Evolutionary conservation across 1,140 invertebrate genomes (phyloP).

Genomic region (Bacillus rossius): DNA sequence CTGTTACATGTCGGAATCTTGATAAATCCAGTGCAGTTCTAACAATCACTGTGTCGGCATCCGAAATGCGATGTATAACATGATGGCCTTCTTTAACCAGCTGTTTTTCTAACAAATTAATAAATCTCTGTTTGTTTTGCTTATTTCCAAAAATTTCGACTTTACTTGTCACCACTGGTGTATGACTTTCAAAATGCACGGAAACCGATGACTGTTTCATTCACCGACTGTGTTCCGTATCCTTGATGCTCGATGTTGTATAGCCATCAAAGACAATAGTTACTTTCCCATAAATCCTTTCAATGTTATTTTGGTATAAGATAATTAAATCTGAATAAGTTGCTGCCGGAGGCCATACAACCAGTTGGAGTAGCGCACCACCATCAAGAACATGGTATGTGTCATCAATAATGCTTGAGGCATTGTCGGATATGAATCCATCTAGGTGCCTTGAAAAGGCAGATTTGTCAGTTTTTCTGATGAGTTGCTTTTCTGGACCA

Average conservation of each 20-base stretch:
- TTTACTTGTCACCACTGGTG: not conserved
- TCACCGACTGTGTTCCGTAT: conserved; percentile 1
- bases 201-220: conserved; percentile 8
- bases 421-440: not conserved
- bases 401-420: not conserved
- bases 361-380: conserved; percentile 1
- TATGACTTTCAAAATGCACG: conserved; percentile 1
- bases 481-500: not conserved
- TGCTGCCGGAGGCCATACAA: not conserved
- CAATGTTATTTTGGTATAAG: not conserved
- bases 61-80: not conserved
- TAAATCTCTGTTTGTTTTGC: conserved; percentile 7
- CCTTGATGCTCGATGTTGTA: conserved; percentile 3
- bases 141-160: conserved; percentile 3
- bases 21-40: conserved; percentile 4
- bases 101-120: not conserved
- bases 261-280: conserved; percentile 6
- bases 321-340: not conserved
- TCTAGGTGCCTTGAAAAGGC: not conserved
- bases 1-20: not conserved
- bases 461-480: conserved; percentile 9
- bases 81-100: not conserved
- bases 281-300: not conserved
- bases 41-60: conserved; percentile 9
- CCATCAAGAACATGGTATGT: conserved; percentile 4